Evolutionary conservation across 2,113 vertebrate genomes (phyloP).

Genomic region (Tringa solitaria): DNA sequence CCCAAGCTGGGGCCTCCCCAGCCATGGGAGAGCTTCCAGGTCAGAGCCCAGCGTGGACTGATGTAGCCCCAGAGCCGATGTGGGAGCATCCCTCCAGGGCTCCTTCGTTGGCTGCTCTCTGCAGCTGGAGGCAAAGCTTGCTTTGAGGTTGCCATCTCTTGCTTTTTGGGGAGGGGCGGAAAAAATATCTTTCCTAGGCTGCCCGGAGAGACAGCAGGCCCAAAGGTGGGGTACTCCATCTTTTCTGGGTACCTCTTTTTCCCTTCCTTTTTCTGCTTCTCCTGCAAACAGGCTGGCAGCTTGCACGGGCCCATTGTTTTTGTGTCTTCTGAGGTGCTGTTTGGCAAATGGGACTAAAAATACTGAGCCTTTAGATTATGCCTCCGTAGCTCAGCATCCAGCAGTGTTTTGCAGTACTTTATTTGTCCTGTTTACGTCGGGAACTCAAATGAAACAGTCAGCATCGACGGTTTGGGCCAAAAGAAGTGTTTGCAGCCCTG

Average conservation of each 20-base stretch:
- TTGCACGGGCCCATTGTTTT: neutral
- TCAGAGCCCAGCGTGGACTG: neutral
- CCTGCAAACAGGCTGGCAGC: neutral
- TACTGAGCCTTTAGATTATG: neutral
- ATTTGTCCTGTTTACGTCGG: neutral
- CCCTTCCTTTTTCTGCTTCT: neutral
- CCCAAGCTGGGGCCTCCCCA: neutral
- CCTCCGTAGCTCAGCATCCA: neutral
- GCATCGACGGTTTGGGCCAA: neutral
- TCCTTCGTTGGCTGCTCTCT: neutral
- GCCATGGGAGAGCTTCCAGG: accelerated
- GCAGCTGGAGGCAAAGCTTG: neutral
- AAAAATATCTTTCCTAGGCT: neutral
- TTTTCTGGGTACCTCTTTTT: neutral
- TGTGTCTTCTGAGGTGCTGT: neutral
- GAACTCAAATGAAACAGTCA: neutral
- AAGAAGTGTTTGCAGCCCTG: neutral
- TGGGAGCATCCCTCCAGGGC: neutral
- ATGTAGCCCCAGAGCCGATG: neutral
- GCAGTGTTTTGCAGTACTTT: neutral
- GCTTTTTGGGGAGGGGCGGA: neutral
- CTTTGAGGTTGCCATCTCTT: accelerated
- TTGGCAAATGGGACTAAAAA: neutral
- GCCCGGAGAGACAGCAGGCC: neutral
- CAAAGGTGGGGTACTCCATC: neutral